Evolutionary conservation across 2,888 invertebrate species (phyloP), one percentile per base, ranked within the genome.

Genomic region (Hydriomena furcata): DNA sequence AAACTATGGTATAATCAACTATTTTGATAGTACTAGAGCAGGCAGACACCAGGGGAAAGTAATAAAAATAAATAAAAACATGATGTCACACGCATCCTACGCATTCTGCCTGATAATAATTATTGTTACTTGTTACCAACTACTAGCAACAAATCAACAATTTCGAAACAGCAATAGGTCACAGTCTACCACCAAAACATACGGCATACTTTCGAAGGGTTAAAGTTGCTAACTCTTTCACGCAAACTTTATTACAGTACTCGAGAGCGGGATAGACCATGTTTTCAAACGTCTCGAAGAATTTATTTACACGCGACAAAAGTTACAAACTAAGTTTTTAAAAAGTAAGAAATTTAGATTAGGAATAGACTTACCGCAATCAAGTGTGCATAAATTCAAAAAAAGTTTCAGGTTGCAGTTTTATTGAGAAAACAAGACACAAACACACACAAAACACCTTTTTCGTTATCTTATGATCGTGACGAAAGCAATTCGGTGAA

Each of bases 381-480:
- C 78, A 83, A 83, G 79, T 79, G 79, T 79, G 82, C 89, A 89
- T 89, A 87, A 85, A 89, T 88, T 89, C 89, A 85, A 88, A 81
- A 82, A 72, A 77, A 70, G 75, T 69, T 71, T 70, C 78, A 76
- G 74, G 66, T 63, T 65, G 68, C 76, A 73, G 74, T 73, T 81
- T 79, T 79, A n/a, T 74, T 71, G 68, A 66, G 74, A 84, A 86
- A 87, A 89, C 87, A 87, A 81, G 79, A 84, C 82, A 82, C 61
- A 82, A 84, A 87, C 86, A 87, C 82, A 69, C 66, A 72, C 71
- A 74, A 73, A 74, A 77, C 86, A 84, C 81, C 66, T 76, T 73
- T 73, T 62, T 65, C 61, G 71, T 72, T 65, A 62, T 68, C 63
- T 59, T 72, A 61, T 57, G 61, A 66, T 65, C 75, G 76, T 76